Conservation (phyloP, 1,140 invertebrate species). For the Venustaconcha ellipsiformis region DNA sequence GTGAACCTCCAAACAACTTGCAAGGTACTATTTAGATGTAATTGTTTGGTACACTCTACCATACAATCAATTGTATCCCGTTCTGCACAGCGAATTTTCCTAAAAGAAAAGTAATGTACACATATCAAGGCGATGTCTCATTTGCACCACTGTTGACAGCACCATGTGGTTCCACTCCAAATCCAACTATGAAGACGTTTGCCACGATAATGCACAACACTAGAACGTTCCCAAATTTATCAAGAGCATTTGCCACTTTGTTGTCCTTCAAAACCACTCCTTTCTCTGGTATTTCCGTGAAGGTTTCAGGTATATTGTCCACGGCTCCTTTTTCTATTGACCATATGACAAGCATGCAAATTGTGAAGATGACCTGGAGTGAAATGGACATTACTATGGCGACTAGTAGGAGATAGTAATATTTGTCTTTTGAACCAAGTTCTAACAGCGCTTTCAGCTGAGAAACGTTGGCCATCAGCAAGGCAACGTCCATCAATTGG, state of each 20-base stretch:
- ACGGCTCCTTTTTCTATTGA: constrained; percentile 22
- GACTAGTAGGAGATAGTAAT: constrained; percentile 18
- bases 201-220: constrained; percentile 27
- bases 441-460: constrained; percentile 22
- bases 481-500: constrained; percentile 31
- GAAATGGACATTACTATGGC: constrained; percentile 19
- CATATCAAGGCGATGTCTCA: no score
- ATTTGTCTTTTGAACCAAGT: constrained; percentile 18
- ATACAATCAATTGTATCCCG: no score
- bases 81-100: no score
- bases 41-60: no score
- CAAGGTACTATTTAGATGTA: no score
- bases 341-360: constrained; percentile 30
- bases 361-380: constrained; percentile 20
- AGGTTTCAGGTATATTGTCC: constrained; percentile 7
- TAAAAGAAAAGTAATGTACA: no score
- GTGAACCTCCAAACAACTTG: no score
- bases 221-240: constrained; percentile 22
- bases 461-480: constrained; percentile 32
- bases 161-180: constrained; percentile 27
- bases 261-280: background rate
- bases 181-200: constrained; percentile 27
- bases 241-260: constrained; percentile 5
- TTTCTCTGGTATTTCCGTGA: background rate
- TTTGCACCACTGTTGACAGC: no score